Conservation (phyloP, 2,797 vertebrate species). For the Sciurus carolinensis region DNA sequence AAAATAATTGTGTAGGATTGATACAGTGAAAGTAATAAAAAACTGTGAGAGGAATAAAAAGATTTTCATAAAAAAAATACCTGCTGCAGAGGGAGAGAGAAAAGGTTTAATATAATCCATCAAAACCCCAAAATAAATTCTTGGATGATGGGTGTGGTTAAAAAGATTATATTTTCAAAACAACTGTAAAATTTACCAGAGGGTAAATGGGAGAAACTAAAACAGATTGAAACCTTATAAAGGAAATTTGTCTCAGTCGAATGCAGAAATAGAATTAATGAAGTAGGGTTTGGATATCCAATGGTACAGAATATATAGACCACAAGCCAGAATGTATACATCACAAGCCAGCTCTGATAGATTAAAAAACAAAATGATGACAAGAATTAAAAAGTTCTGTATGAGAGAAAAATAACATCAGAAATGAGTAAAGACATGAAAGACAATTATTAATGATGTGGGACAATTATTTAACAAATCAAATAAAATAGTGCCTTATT, state of each 20-base stretch:
- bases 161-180: slow-evolving; percentile 37
- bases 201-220: neutral
- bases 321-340: neutral
- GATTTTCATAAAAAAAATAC: neutral
- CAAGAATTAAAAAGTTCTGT: neutral
- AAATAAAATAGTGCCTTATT: neutral
- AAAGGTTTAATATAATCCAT: neutral
- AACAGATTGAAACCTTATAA: neutral
- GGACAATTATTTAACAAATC: neutral
- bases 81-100: neutral
- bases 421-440: neutral
- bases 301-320: neutral
- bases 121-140: slow-evolving; percentile 21
- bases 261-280: neutral
- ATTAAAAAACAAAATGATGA: slow-evolving; percentile 30
- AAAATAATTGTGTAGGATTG: neutral
- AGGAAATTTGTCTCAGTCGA: neutral
- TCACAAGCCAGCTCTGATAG: neutral
- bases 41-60: neutral
- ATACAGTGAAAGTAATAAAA: neutral
- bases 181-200: neutral
- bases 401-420: neutral
- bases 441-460: neutral
- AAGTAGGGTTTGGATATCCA: too few relatives aligned
- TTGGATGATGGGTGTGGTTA: neutral